phyloP scores from a whole-genome alignment of 2,113 vertebrate species.

The Manacus vitellinus region DNA sequence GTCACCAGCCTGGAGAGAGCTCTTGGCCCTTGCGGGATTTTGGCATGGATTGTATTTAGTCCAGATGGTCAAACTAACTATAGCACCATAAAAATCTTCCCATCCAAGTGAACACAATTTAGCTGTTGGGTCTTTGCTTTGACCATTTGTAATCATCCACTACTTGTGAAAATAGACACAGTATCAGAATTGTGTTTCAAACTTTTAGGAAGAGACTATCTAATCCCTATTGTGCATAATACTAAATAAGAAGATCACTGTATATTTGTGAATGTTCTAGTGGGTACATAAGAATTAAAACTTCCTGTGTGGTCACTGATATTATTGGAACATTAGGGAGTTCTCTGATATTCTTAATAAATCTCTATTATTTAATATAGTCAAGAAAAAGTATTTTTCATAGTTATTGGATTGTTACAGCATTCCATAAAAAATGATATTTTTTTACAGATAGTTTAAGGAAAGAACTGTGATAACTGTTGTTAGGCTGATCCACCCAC shows the following conservation, averaged over 20 bases:
- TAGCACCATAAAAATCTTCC: background rate
- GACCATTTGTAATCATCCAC: background rate
- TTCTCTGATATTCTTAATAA: background rate
- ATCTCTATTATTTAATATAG: background rate
- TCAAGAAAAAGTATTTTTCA: background rate
- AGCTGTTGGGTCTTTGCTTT: background rate
- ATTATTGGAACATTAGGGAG: accelerated
- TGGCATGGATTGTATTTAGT: background rate
- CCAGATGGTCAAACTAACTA: background rate
- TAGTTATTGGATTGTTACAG: background rate
- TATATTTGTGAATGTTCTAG: background rate
- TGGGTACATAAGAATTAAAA: background rate
- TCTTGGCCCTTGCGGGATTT: background rate
- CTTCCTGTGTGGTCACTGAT: background rate
- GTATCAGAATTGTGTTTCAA: background rate
- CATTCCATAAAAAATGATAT: background rate
- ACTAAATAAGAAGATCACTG: background rate
- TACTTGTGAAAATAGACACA: background rate
- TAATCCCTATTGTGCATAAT: background rate
- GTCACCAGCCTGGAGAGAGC: background rate
- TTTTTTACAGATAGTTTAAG: background rate
- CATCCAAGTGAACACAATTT: background rate
- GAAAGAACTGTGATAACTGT: background rate
- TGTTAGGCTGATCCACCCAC: background rate
- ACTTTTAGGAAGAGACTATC: background rate